A percentile compares a stretch with the other conserved stretches of the same genome.
Conservation (phyloP, 2,797 vertebrate species). For the Heteromormyrus szaboi region DNA sequence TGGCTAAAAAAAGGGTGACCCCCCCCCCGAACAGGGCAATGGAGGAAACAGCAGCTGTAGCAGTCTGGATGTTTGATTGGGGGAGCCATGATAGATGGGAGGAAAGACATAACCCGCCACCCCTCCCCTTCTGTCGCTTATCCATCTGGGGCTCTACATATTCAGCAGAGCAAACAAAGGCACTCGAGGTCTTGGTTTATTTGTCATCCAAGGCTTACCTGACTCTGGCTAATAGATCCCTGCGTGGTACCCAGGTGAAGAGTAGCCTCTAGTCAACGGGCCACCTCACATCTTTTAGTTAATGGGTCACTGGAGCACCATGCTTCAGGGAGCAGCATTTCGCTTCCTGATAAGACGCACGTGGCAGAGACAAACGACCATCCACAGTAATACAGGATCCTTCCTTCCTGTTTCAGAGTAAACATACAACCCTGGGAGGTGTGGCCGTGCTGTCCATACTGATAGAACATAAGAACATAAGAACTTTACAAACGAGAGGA, state of each 20-base stretch:
- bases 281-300: neutral
- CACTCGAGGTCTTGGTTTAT: neutral
- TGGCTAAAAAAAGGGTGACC: neutral
- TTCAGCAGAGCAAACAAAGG: conserved; percentile 1
- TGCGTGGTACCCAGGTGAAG: neutral
- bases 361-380: neutral
- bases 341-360: neutral
- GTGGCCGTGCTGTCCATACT: neutral
- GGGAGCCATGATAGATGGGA: conserved; percentile 14
- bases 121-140: neutral
- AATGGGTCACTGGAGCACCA: neutral
- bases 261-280: neutral
- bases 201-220: neutral
- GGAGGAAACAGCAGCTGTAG: conserved; percentile 4
- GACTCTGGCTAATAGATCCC: conserved; percentile 9
- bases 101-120: neutral
- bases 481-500: no score
- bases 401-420: neutral
- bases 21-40: neutral
- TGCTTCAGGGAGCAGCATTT: neutral
- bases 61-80: conserved; percentile 18
- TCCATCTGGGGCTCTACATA: conserved; percentile 17
- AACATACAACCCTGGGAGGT: neutral
- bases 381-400: neutral
- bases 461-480: no score